These are phyloP conservation scores for Metellina segmentata DNA, from an alignment of 2,888 invertebrate species.

Conservation along the genomic window DNA sequence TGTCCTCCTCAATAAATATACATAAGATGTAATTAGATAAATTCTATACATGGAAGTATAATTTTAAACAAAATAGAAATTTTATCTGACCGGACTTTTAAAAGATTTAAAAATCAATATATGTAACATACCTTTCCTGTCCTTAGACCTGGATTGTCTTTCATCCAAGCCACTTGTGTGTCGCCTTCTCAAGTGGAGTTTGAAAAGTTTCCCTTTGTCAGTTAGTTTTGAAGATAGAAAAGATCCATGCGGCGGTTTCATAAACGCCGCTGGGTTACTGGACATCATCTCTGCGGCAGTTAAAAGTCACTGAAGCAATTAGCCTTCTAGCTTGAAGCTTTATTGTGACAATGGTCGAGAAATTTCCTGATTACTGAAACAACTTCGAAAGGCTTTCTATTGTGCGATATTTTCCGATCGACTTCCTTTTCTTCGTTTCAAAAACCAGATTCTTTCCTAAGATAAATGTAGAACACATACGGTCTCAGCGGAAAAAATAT, in stretches of 20 bases:
- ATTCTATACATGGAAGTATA: too few relatives aligned
- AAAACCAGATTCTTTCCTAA: background rate
- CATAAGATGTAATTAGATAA: too few relatives aligned
- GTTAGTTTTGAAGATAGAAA: slow-evolving; percentile 57
- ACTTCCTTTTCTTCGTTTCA: background rate
- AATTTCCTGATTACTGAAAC: background rate
- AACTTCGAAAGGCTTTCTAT: background rate
- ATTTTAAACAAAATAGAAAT: too few relatives aligned
- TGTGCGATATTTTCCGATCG: background rate
- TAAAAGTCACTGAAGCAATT: background rate
- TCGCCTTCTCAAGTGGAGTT: slow-evolving; percentile 68
- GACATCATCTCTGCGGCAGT: slow-evolving; percentile 33
- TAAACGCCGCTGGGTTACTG: slow-evolving; percentile 29
- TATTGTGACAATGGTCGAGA: background rate
- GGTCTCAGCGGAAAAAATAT: too few relatives aligned
- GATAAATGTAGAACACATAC: too few relatives aligned
- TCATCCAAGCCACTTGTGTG: slow-evolving; percentile 71
- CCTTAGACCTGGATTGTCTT: slow-evolving; percentile 67
- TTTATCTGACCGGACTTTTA: too few relatives aligned
- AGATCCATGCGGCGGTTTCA: slow-evolving; percentile 62
- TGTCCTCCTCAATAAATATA: too few relatives aligned
- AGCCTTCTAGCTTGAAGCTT: background rate
- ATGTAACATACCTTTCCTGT: slow-evolving; percentile 62
- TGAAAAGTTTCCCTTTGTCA: slow-evolving; percentile 69
- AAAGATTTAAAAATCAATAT: too few relatives aligned